Percentiles rank a stretch among this genome's conserved stretches.
These are phyloP conservation scores for Petrocephalus zakoni DNA, from an alignment of 2,113 vertebrate genomes.

Conservation along the genomic window DNA sequence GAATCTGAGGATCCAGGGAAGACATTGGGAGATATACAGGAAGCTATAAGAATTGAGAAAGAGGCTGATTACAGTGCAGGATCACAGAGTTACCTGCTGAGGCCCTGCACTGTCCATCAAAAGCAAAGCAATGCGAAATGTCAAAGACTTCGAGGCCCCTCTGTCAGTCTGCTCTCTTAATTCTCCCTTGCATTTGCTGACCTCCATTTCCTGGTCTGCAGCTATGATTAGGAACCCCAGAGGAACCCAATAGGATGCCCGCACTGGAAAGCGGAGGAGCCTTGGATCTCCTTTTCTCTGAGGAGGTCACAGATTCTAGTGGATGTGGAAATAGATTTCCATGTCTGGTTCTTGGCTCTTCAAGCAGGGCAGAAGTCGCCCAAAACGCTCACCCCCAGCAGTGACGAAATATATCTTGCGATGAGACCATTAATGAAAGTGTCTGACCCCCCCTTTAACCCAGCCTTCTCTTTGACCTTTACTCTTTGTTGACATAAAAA, in stretches of 20 bases:
- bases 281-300: constrained; percentile 36
- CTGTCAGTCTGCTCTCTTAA: constrained; percentile 25
- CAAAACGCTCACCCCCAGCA: constrained; percentile 13
- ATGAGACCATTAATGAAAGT: neutral
- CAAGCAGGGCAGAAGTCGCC: constrained; percentile 27
- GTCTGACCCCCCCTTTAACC: neutral
- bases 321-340: constrained; percentile 48
- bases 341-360: constrained; percentile 44
- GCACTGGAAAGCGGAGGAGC: constrained; percentile 35
- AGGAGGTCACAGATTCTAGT: constrained; percentile 28
- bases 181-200: constrained; percentile 49
- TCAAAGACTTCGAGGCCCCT: constrained; percentile 15
- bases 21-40: neutral
- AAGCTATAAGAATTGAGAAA: neutral
- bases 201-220: constrained; percentile 49
- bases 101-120: neutral
- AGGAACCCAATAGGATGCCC: constrained; percentile 44
- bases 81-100: neutral
- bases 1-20: neutral
- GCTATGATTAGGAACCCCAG: constrained; percentile 54
- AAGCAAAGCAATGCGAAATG: neutral
- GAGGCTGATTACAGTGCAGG: neutral
- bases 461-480: neutral
- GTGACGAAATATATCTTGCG: constrained; percentile 11
- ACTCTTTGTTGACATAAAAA: neutral